Percentiles rank a stretch among this genome's conserved stretches.
phyloP scores from a whole-genome alignment of 2,888 invertebrate species.

The Eupithecia inturbata region DNA sequence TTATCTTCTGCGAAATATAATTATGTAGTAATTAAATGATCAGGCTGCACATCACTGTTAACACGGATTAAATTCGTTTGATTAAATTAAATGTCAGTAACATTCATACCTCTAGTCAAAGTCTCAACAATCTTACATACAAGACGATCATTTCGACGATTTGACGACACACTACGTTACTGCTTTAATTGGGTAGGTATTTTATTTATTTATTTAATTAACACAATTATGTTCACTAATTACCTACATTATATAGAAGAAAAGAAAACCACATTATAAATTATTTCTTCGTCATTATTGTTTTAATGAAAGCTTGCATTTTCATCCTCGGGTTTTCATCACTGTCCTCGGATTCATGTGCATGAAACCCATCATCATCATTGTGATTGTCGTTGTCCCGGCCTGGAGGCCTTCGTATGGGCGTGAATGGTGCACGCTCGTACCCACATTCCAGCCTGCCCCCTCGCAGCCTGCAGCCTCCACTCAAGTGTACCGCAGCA shows the following conservation, averaged over 20 bases:
- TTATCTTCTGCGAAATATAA: neutral
- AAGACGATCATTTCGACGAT: slow-evolving; percentile 57
- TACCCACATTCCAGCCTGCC: slow-evolving; percentile 75
- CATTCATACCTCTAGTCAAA: neutral
- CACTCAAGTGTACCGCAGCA: slow-evolving; percentile 46
- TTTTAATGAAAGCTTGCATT: neutral
- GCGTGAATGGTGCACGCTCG: slow-evolving; percentile 56
- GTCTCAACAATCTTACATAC: slow-evolving; percentile 49
- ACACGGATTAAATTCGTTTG: neutral
- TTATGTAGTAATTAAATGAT: neutral
- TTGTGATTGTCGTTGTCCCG: slow-evolving; percentile 26
- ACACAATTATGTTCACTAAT: too few relatives aligned
- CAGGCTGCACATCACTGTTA: neutral
- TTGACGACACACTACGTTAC: slow-evolving; percentile 56
- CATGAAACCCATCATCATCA: neutral
- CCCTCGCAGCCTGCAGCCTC: slow-evolving; percentile 64
- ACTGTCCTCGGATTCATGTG: neutral
- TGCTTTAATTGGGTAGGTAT: neutral
- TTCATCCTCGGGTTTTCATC: neutral
- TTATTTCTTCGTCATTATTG: slow-evolving; percentile 1
- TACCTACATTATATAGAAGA: too few relatives aligned
- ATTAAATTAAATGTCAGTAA: neutral
- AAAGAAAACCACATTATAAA: too few relatives aligned
- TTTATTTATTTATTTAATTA: too few relatives aligned
- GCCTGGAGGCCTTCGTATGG: slow-evolving; percentile 49